phyloP scores from a whole-genome alignment of 2,797 vertebrate species.

The Alosa sapidissima region DNA sequence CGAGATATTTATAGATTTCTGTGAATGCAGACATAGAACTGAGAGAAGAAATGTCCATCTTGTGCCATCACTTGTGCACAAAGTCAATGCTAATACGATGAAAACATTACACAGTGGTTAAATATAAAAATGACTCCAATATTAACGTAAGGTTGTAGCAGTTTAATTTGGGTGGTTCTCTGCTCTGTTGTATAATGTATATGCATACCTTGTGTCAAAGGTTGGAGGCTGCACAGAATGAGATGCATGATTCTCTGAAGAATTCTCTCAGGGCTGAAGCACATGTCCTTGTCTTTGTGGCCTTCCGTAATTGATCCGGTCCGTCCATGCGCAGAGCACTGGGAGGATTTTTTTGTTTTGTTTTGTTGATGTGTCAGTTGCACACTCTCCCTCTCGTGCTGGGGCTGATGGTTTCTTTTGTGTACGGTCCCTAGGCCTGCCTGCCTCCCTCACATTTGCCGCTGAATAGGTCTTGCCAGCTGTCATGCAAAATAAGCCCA shows the following conservation, averaged over 20 bases:
- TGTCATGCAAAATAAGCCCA: constrained; percentile 84
- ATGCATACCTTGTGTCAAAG: background rate
- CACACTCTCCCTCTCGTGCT: constrained; percentile 79
- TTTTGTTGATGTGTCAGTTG: constrained; percentile 91
- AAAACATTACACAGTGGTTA: background rate
- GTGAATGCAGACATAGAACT: background rate
- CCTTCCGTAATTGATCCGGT: constrained; percentile 79
- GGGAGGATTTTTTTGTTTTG: constrained; percentile 54
- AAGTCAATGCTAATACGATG: background rate
- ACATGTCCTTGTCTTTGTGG: constrained; percentile 83
- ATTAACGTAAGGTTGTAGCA: background rate
- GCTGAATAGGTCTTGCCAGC: constrained; percentile 81
- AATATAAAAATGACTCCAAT: background rate
- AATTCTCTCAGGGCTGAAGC: constrained; percentile 65
- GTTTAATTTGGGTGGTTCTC: background rate
- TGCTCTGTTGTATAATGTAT: background rate
- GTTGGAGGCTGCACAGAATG: constrained; percentile 47
- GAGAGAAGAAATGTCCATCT: background rate
- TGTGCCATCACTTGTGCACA: background rate
- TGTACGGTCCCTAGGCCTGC: constrained; percentile 80
- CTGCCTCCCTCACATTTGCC: constrained; percentile 73
- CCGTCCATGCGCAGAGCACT: constrained; percentile 35
- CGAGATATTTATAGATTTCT: constrained; percentile 8
- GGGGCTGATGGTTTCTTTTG: constrained; percentile 83
- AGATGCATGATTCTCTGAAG: background rate